Percentiles rank a stretch among this genome's conserved stretches.
These are phyloP conservation scores for Drosophila lutescens DNA, from an alignment of 2,888 invertebrate species.

Conservation along the genomic window DNA sequence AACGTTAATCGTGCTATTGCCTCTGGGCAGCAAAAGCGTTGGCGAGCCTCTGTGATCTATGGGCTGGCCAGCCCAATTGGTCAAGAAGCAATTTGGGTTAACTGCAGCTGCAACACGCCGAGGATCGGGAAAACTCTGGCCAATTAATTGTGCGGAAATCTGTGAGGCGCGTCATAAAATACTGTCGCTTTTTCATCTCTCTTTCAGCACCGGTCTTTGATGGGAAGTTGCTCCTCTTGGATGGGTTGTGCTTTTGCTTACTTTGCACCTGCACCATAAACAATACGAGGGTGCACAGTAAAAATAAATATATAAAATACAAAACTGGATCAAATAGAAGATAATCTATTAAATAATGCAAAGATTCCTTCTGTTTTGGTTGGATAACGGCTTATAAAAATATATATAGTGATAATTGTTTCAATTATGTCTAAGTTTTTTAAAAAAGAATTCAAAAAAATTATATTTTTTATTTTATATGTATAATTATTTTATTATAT, in stretches of 20 bases:
- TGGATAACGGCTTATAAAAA: no score
- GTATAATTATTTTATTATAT: no score
- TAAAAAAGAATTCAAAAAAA: no score
- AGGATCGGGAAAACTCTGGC: slow-evolving; percentile 14
- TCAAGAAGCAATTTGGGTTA: slow-evolving; percentile 68
- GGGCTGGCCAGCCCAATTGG: slow-evolving; percentile 54
- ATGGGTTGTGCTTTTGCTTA: slow-evolving; percentile 7
- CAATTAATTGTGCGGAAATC: slow-evolving; percentile 71
- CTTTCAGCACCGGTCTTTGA: slow-evolving; percentile 18
- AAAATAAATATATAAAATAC: background rate
- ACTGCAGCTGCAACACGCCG: slow-evolving; percentile 65
- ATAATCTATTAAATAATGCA: background rate
- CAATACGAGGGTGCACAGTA: slow-evolving; percentile 8
- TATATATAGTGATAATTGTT: no score
- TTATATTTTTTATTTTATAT: no score
- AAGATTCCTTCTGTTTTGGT: no score
- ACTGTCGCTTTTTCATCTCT: slow-evolving; percentile 68
- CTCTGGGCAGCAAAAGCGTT: slow-evolving; percentile 45
- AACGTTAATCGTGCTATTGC: slow-evolving; percentile 64
- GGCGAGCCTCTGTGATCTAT: slow-evolving; percentile 33
- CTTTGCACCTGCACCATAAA: slow-evolving; percentile 46
- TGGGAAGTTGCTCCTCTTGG: slow-evolving; percentile 22
- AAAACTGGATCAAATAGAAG: background rate
- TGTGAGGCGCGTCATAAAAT: slow-evolving; percentile 59
- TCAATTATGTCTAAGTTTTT: no score